Conservation (phyloP, 1,140 invertebrate species). For the Dryas iulia region DNA sequence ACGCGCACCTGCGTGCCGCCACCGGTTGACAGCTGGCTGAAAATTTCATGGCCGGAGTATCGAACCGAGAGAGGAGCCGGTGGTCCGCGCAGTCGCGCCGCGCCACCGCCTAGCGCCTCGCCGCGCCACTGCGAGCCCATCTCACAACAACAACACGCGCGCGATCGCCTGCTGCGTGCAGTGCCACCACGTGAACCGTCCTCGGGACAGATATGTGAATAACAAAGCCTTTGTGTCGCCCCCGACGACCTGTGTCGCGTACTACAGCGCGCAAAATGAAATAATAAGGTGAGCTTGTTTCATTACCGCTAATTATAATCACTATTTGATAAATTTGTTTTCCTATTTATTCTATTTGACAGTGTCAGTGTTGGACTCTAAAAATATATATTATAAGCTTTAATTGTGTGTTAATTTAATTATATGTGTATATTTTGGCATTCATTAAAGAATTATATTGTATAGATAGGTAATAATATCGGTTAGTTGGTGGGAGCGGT, state of each 20-base stretch:
- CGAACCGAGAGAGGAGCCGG: slow-evolving; percentile 43
- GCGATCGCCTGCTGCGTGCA: slow-evolving; percentile 41
- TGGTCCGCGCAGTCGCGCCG: slow-evolving; percentile 57
- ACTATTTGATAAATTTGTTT: background rate
- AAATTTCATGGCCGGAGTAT: slow-evolving; percentile 77
- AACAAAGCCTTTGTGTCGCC: slow-evolving; percentile 45
- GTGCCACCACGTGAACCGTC: slow-evolving; percentile 54
- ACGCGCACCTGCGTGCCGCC: slow-evolving; percentile 60
- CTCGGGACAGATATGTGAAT: slow-evolving; percentile 58
- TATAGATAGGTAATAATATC: slow-evolving; percentile 18
- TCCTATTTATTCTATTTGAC: background rate
- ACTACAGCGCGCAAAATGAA: slow-evolving; percentile 63
- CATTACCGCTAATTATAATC: background rate
- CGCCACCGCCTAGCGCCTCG: slow-evolving; percentile 45
- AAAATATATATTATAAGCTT: background rate
- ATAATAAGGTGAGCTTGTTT: slow-evolving; percentile 64
- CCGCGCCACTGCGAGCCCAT: slow-evolving; percentile 47
- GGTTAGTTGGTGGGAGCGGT: slow-evolving; percentile 57
- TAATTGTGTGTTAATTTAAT: background rate
- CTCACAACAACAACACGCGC: slow-evolving; percentile 68
- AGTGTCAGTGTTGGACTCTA: background rate
- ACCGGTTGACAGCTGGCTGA: slow-evolving; percentile 75
- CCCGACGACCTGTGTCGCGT: slow-evolving; percentile 43
- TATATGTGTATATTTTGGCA: background rate
- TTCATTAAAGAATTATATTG: slow-evolving; percentile 23